Evolutionary conservation across 1,140 invertebrate genomes (phyloP), one percentile per base, ranked within the genome.

Genomic region (Saccostrea echinata): DNA sequence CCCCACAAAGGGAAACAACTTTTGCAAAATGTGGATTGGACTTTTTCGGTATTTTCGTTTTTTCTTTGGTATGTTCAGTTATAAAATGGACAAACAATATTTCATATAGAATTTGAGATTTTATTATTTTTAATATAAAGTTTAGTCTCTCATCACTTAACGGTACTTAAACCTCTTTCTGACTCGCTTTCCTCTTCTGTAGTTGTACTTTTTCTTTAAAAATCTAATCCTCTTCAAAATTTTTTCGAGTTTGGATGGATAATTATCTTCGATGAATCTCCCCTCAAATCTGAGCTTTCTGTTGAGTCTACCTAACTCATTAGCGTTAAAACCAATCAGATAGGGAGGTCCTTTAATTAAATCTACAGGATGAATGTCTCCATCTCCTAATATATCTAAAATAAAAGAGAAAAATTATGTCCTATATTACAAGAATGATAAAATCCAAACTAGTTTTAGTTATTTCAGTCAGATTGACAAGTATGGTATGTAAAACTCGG

Each of bases 311-410:
- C 94, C 92, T 51, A 93, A 86, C 95, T 99, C 98, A 94, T 97
- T 97, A 1, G 98, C 98, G n/a, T 95, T 96, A 35, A 98, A 88
- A 64, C 98, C 98, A 92, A 97, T 96, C 21, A 99, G 95, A 98
- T 98, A 99, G 0, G 95, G 93, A 0, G 98, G 98, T 16, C 98
- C 96, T 90, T 97, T 96, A 90, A 98, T 98, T 2, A 98, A 92
- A 92, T 96, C 97, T 0, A 97, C 96, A 1, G 98, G 98, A 95
- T 98, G 97, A 43, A 99, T 89, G 13, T 96, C 96, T 82, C 97
- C 97, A 93, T 97, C 96, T 1, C 98, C 98, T 51, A 99, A 95
- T 84, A 99, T 98, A 95, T 99, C 95, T 95, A 89, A 91, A 90
- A 86, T 33, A 71, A 87, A 86, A 76, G 30, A 11, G 24, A 24